Evolutionary conservation across 2,888 invertebrate species (phyloP), one percentile per base, ranked within the genome.

Genomic region (Sabatieria punctata): DNA sequence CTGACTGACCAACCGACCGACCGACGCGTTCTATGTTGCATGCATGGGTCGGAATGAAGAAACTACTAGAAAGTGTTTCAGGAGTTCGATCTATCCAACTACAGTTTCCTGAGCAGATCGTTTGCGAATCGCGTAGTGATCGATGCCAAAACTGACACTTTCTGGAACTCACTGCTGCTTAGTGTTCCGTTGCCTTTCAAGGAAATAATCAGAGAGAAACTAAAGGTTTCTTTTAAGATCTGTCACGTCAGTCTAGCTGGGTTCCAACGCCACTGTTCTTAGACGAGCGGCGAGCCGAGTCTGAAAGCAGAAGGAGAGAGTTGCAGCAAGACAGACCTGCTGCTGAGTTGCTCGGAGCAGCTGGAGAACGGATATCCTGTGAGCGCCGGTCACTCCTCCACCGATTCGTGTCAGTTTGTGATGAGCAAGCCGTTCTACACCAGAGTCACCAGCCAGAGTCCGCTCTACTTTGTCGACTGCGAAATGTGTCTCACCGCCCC

Each of bases 391-490:
- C n/a, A n/a, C n/a, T n/a, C n/a, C n/a, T n/a, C n/a, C n/a, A n/a
- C 8, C 30, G 30, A 30, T 30, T 8, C 8, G 30, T 11, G 8
- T 8, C 30, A 8, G 8, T 30, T 11, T 30, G 30, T 15, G 8
- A 11, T 11, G 8, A 30, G 8, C 30, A 30, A 30, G 30, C 30
- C 8, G 8, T 30, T 30, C 8, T 30, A 30, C 30, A 8, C 8
- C 30, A 30, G 30, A 30, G 11, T 22, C 19, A 15, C 11, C 6
- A 25, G 18, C 8, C 8, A 6, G 2, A 68, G 68, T 50, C 70
- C 70, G 1, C 45, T 72, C 53, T 71, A 65, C 58, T 67, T 67
- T n/a, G 43, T 72, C 1, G 72, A 72, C 54, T 72, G 72, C 61
- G 72, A 72, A 58, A 72, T 72, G 72, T 63, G 62, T 51, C 46